Evolutionary conservation across 2,888 invertebrate genomes (phyloP).

Genomic region (Thymelicus sylvestris): DNA sequence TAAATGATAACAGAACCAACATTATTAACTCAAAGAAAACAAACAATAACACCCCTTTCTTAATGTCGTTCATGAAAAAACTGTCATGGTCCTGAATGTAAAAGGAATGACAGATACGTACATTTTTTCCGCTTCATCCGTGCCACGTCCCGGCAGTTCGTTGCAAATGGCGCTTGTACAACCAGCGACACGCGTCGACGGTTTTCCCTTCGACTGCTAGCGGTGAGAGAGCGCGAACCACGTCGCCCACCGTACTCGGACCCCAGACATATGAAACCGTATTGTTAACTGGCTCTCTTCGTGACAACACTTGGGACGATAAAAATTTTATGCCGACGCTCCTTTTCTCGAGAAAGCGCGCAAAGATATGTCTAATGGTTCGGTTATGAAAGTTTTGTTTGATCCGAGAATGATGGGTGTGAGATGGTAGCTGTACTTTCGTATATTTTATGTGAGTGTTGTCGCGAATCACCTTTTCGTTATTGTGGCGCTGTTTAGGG

Average conservation of each 20-base stretch:
- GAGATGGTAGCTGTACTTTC: not conserved
- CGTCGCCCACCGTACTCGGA: constrained; percentile 21
- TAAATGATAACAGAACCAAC: not conserved
- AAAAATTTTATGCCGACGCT: constrained; percentile 35
- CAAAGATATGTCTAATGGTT: constrained; percentile 32
- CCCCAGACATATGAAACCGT: constrained; percentile 37
- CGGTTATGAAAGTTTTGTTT: constrained; percentile 30
- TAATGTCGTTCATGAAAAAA: constrained; percentile 28
- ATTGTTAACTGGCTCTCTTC: constrained; percentile 34
- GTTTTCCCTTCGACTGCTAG: not conserved
- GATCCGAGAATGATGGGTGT: constrained; percentile 20
- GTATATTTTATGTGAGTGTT: constrained; percentile 6
- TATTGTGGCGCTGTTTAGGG: not conserved
- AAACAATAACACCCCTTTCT: constrained; percentile 8
- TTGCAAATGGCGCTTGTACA: constrained; percentile 34
- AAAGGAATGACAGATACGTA: constrained; percentile 29
- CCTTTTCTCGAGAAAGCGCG: constrained; percentile 19
- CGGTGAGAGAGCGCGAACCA: not conserved
- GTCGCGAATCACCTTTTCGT: not conserved
- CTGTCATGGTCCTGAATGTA: constrained; percentile 21
- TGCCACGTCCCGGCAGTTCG: constrained; percentile 33
- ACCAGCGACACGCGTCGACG: constrained; percentile 4
- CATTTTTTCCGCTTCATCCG: constrained; percentile 21
- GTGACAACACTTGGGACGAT: constrained; percentile 37
- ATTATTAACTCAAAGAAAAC: not conserved